Evolutionary conservation across 2,888 invertebrate genomes (phyloP), one percentile per base, ranked within the genome.

Genomic region (Phasia obesa): DNA sequence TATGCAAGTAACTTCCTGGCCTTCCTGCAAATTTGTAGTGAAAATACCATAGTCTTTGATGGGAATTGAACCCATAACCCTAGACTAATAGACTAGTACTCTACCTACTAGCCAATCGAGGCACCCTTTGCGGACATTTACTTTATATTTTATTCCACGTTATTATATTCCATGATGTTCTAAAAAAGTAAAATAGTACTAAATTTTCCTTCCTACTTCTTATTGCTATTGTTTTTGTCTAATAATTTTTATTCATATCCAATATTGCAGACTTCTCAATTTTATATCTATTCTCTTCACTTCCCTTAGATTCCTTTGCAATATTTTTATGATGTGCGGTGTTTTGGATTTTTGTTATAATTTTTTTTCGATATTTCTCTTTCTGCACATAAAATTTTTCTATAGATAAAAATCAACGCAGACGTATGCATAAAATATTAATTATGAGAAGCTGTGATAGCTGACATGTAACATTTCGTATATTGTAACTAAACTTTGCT

Each of bases 401-500:
- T 5, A 35, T 69, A 55, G 86, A 86, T 86, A 83, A 83, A 83
- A 84, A 86, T 85, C 86, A 85, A 83, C 84, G 85, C 86, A 86
- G 84, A 86, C 85, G 85, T 84, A 83, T 85, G 85, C 86, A 86
- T 85, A 85, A 86, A 86, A 86, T 86, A 85, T 86, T 85, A 86
- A 86, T 86, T 86, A 86, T 85, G 85, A 84, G 84, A 84, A 75
- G 84, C 85, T 85, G 82, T 85, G 85, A 77, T 80, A 82, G 82
- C 80, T 77, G 77, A 82, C 76, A 85, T 77, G n/a, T n/a, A 83
- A 81, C 67, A 77, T 73, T 81, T 73, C 77, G 55, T 73, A 81
- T 81, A 77, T 77, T 81, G 73, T 81, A 69, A 73, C 60, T 67
- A 73, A 47, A 77, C 67, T 65, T 71, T 77, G 65, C 53, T 60